Evolutionary conservation across 1,140 invertebrate species (phyloP).

Genomic region (Drosophila neocordata): DNA sequence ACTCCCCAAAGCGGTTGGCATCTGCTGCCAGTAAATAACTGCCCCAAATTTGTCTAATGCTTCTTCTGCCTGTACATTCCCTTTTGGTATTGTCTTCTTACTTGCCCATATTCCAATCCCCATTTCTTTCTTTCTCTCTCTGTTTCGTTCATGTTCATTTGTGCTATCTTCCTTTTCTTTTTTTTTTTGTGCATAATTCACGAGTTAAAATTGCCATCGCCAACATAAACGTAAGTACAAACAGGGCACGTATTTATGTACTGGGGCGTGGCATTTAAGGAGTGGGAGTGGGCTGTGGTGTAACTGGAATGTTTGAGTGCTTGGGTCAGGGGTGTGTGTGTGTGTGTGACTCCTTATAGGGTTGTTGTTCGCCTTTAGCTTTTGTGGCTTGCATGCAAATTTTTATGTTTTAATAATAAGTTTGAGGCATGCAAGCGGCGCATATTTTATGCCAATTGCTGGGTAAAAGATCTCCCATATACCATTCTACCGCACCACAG

Average conservation of each 20-base stretch:
- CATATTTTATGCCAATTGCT: slow-evolving; percentile 76
- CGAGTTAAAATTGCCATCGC: slow-evolving; percentile 62
- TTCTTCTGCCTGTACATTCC: neutral
- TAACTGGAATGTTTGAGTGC: slow-evolving; percentile 4
- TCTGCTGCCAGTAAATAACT: slow-evolving; percentile 51
- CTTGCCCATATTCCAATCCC: slow-evolving; percentile 34
- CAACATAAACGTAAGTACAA: slow-evolving; percentile 52
- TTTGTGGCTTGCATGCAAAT: slow-evolving; percentile 74
- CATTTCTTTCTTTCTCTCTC: neutral
- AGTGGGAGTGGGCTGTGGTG: neutral
- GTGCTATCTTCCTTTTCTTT: slow-evolving; percentile 40
- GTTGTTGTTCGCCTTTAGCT: slow-evolving; percentile 39
- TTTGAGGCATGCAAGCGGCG: slow-evolving; percentile 74
- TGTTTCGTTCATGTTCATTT: slow-evolving; percentile 3
- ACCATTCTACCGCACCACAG: neutral
- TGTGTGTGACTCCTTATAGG: slow-evolving; percentile 14
- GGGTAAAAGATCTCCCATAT: slow-evolving; percentile 7
- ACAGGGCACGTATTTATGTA: slow-evolving; percentile 60
- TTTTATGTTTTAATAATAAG: slow-evolving; percentile 80
- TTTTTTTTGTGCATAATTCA: slow-evolving; percentile 66
- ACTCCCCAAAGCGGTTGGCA: slow-evolving; percentile 13
- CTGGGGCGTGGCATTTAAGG: slow-evolving; percentile 4
- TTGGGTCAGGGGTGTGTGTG: neutral
- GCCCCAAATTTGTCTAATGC: slow-evolving; percentile 46
- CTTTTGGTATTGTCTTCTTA: neutral